phyloP scores from a whole-genome alignment of 2,797 vertebrate genomes.

The Hydrocynus forskahlii region DNA sequence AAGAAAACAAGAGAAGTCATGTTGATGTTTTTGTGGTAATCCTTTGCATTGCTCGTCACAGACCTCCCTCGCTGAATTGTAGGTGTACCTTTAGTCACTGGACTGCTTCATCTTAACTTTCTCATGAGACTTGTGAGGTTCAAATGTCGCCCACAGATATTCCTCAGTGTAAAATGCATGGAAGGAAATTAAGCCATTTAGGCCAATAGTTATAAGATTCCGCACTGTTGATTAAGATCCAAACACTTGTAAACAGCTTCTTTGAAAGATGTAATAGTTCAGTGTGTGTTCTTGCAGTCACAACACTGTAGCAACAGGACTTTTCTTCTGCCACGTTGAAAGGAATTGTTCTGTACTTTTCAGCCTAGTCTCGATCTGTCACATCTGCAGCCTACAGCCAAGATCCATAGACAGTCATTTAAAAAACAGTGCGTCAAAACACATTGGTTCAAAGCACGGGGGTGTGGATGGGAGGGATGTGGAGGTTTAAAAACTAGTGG shows the following conservation, averaged over 20 bases:
- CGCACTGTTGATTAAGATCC: slow-evolving; percentile 27
- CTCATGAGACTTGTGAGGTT: slow-evolving; percentile 40
- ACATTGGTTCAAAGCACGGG: background rate
- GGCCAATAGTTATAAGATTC: slow-evolving; percentile 50
- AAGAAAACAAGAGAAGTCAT: slow-evolving; percentile 65
- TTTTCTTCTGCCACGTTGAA: slow-evolving; percentile 17
- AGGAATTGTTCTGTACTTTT: background rate
- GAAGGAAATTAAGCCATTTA: slow-evolving; percentile 58
- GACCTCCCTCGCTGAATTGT: slow-evolving; percentile 47
- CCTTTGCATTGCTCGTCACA: slow-evolving; percentile 55
- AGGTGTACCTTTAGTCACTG: slow-evolving; percentile 50
- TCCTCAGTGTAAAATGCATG: slow-evolving; percentile 55
- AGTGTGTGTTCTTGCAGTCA: slow-evolving; percentile 24
- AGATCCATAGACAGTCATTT: background rate
- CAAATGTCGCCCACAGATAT: slow-evolving; percentile 47
- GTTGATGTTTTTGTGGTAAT: slow-evolving; percentile 51
- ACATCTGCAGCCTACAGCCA: background rate
- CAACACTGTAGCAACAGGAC: slow-evolving; percentile 31
- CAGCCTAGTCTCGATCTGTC: background rate
- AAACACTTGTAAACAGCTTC: slow-evolving; percentile 7
- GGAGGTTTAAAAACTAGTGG: too few relatives aligned
- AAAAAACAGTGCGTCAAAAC: background rate
- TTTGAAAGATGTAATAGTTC: background rate
- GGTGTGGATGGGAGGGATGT: too few relatives aligned
- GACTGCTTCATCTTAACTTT: slow-evolving; percentile 43